These are phyloP conservation scores for Ethmia dodecea DNA, from an alignment of 2,888 invertebrate species.

Conservation along the genomic window DNA sequence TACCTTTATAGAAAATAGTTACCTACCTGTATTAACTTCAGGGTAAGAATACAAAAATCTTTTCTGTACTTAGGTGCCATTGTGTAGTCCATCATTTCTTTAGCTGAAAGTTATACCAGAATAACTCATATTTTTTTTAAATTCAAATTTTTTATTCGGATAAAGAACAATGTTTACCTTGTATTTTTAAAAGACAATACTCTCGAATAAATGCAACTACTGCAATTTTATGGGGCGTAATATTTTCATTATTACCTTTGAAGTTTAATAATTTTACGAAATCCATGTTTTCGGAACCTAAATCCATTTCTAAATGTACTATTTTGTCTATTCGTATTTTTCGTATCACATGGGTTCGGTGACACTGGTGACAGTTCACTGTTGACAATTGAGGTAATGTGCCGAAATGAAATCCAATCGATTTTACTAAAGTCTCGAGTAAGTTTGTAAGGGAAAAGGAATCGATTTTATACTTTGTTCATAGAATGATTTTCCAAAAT, in stretches of 20 bases:
- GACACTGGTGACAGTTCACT: too few relatives aligned
- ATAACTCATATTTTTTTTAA: background rate
- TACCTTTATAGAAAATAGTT: background rate
- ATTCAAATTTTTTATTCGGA: background rate
- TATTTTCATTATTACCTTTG: conserved; percentile 75
- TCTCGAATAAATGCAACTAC: conserved; percentile 86
- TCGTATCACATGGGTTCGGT: too few relatives aligned
- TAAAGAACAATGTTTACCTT: conserved; percentile 48
- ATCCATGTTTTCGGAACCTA: conserved; percentile 50
- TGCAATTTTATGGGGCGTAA: conserved; percentile 89
- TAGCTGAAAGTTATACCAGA: conserved; percentile 56
- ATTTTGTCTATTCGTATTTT: too few relatives aligned
- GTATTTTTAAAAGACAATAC: conserved; percentile 81
- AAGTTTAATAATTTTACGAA: conserved; percentile 54
- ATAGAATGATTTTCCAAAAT: too few relatives aligned
- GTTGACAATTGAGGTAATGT: too few relatives aligned
- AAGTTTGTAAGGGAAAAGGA: too few relatives aligned
- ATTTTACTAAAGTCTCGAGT: too few relatives aligned
- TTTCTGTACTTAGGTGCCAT: conserved; percentile 81
- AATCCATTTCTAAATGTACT: too few relatives aligned
- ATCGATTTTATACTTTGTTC: too few relatives aligned
- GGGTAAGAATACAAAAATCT: conserved; percentile 87
- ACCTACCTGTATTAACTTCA: conserved; percentile 87
- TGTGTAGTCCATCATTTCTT: conserved; percentile 65
- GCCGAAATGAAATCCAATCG: too few relatives aligned